Conservation (phyloP, 2,888 invertebrate species). For the Scotopteryx bipunctaria region DNA sequence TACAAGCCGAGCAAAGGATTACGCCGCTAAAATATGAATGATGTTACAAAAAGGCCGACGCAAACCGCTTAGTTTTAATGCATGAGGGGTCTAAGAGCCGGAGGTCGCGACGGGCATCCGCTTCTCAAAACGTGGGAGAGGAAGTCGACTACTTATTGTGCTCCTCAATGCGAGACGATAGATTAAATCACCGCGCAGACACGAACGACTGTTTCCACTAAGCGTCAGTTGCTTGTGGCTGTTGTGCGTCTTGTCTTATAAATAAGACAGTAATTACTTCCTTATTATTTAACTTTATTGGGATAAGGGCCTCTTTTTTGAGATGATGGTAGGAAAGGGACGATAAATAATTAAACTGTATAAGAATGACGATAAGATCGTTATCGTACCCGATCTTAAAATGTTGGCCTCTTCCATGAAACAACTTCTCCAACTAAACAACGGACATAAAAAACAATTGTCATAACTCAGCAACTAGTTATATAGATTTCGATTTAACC, state of each 20-base stretch:
- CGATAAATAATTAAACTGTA: too few species aligned
- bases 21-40: conserved; percentile 21
- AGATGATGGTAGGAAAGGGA: too few species aligned
- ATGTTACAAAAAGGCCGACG: conserved; percentile 25
- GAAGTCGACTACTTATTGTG: conserved; percentile 80
- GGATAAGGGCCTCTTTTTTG: too few species aligned
- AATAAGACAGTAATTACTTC: neutral
- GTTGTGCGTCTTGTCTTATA: neutral
- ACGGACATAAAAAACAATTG: neutral
- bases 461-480: neutral
- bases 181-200: conserved; percentile 52
- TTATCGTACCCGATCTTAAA: too few species aligned
- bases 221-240: neutral
- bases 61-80: conserved; percentile 44
- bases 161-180: conserved; percentile 79
- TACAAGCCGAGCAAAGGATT: conserved; percentile 14
- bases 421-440: neutral
- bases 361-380: neutral
- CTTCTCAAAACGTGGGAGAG: conserved; percentile 78
- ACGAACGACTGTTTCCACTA: conserved; percentile 48
- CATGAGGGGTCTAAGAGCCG: conserved; percentile 58
- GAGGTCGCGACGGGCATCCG: conserved; percentile 77
- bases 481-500: neutral
- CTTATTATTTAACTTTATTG: neutral
- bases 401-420: neutral